phyloP scores from a whole-genome alignment of 2,888 invertebrate species.

The Penaeus monodon region DNA sequence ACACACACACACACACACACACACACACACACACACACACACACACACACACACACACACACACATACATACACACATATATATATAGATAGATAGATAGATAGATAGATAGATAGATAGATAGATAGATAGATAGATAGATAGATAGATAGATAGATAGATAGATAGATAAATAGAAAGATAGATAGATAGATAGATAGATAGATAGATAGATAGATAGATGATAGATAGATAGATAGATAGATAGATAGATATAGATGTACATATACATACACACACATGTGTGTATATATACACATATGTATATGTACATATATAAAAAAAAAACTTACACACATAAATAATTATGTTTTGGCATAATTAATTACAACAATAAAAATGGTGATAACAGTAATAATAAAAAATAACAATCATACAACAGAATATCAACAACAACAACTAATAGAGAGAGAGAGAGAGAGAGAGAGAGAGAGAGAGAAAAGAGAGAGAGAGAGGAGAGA shows the following conservation, averaged over 20 bases:
- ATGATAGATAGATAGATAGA: no score
- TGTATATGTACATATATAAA: no score
- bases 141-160: slow-evolving; percentile 9
- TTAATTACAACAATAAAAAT: no score
- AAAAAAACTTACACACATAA: no score
- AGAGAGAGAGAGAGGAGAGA: not conserved
- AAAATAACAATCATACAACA: no score
- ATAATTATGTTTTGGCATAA: no score
- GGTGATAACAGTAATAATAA: no score
- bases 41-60: not conserved
- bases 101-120: slow-evolving; percentile 17
- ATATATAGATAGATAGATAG: not conserved
- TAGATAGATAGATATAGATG: no score
- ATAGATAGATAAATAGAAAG: slow-evolving; percentile 7
- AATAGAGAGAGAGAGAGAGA: not conserved
- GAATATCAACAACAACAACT: no score
- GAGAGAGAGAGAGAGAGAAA: slow-evolving; percentile 11
- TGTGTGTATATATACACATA: no score
- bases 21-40: not conserved
- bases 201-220: no score
- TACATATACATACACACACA: slow-evolving; percentile 15
- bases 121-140: slow-evolving; percentile 19
- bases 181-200: no score
- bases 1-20: not conserved
- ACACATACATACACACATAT: not conserved